Evolutionary conservation across 2,113 vertebrate genomes (phyloP).

Genomic region (Pseudolaguvia tuberculata): DNA sequence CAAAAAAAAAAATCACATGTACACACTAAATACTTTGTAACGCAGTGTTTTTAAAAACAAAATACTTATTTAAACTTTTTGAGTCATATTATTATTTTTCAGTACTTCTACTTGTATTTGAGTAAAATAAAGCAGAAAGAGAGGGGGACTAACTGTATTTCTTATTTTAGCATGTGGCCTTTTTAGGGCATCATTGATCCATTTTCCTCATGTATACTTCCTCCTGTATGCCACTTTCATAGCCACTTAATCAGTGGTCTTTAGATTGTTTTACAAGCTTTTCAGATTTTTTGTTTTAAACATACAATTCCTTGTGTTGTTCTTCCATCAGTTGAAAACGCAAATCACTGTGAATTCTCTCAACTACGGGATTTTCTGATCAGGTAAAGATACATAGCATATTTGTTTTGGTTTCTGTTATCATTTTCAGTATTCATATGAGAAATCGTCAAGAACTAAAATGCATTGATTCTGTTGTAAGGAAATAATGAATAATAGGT

Average conservation of each 20-base stretch:
- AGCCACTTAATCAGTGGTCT: not conserved
- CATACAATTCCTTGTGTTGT: not conserved
- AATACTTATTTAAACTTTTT: no score
- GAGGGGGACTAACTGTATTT: not conserved
- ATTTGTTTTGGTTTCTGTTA: not conserved
- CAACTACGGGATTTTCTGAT: constrained; percentile 93
- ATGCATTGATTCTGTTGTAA: not conserved
- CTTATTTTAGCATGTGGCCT: not conserved
- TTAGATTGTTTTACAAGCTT: not conserved
- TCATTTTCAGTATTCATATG: not conserved
- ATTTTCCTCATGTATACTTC: not conserved
- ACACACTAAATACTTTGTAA: no score
- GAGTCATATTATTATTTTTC: no score
- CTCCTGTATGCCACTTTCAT: not conserved
- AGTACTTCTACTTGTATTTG: no score
- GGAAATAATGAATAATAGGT: not conserved
- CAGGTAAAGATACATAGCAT: constrained; percentile 72
- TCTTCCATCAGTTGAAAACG: constrained; percentile 86
- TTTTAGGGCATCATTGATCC: constrained; percentile 17
- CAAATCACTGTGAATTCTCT: constrained; percentile 94
- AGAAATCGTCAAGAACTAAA: not conserved
- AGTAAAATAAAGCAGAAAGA: constrained; percentile 2
- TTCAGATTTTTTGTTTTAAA: not conserved
- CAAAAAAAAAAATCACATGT: no score
- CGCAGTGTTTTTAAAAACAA: no score